A percentile compares a stretch with the other conserved stretches of the same genome.
Evolutionary conservation across 2,888 invertebrate genomes (phyloP).

Genomic region (Hipparchia sbordonii): DNA sequence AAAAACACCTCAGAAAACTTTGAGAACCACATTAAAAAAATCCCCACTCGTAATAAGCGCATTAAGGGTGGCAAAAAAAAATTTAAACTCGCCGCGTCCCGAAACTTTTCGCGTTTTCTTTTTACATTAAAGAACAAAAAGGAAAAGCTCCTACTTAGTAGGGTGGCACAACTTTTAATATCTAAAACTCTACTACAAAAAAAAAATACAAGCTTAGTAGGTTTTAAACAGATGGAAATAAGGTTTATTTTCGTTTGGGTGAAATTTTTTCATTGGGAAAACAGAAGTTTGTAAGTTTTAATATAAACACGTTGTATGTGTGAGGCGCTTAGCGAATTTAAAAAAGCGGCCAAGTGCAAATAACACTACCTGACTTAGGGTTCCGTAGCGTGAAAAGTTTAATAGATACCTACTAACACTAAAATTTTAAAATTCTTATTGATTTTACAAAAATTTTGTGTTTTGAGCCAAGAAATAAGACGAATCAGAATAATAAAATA

Average conservation of each 20-base stretch:
- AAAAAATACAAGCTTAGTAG: slow-evolving; percentile 28
- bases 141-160: slow-evolving; percentile 73
- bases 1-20: slow-evolving; percentile 43
- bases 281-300: slow-evolving; percentile 55
- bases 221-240: slow-evolving; percentile 23
- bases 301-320: slow-evolving; percentile 63
- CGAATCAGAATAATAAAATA: no score
- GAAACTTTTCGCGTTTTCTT: slow-evolving; percentile 78
- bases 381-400: no score
- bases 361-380: no score
- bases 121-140: slow-evolving; percentile 78
- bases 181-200: slow-evolving; percentile 47
- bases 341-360: slow-evolving; percentile 27
- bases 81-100: slow-evolving; percentile 70
- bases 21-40: slow-evolving; percentile 54
- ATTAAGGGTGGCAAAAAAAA: slow-evolving; percentile 72
- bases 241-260: slow-evolving; percentile 37
- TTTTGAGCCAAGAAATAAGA: no score
- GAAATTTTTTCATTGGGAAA: slow-evolving; percentile 34
- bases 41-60: slow-evolving; percentile 79
- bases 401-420: no score
- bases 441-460: no score
- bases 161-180: slow-evolving; percentile 79
- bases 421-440: no score
- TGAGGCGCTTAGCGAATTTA: slow-evolving; percentile 71